Evolutionary conservation across 2,888 invertebrate species (phyloP).

Genomic region (Tuberolachnus salignus): DNA sequence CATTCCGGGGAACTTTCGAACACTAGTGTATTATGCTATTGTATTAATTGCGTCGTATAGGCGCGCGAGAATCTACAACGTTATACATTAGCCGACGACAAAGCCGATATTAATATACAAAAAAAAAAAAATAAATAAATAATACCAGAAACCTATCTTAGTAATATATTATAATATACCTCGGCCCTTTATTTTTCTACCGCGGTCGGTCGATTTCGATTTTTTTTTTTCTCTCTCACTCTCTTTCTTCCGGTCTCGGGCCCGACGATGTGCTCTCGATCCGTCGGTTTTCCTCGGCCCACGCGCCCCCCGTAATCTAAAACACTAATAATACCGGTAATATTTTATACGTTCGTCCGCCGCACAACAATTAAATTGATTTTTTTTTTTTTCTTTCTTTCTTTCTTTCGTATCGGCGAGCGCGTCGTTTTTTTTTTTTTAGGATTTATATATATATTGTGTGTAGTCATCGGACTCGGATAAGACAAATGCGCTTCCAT

Average conservation of each 20-base stretch:
- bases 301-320: conserved; percentile 10
- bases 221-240: conserved; percentile 7
- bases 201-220: background rate
- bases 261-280: conserved; percentile 16
- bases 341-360: background rate
- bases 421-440: no score
- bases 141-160: no score
- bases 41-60: no score
- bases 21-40: no score
- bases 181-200: conserved; percentile 16
- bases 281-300: conserved; percentile 30
- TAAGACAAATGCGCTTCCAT: conserved; percentile 44
- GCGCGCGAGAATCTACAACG: background rate
- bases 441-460: background rate
- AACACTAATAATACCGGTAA: background rate
- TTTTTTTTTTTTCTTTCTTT: no score
- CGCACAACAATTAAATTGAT: conserved; percentile 3
- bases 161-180: background rate
- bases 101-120: background rate
- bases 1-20: no score
- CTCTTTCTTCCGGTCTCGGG: background rate
- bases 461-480: background rate
- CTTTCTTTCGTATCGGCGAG: conserved; percentile 8
- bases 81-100: conserved; percentile 7
- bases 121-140: conserved; percentile 8